A percentile compares a stretch with the other conserved stretches of the same genome.
phyloP scores from a whole-genome alignment of 92 coral and sea anemone species.

The Phymanthus crucifer region DNA sequence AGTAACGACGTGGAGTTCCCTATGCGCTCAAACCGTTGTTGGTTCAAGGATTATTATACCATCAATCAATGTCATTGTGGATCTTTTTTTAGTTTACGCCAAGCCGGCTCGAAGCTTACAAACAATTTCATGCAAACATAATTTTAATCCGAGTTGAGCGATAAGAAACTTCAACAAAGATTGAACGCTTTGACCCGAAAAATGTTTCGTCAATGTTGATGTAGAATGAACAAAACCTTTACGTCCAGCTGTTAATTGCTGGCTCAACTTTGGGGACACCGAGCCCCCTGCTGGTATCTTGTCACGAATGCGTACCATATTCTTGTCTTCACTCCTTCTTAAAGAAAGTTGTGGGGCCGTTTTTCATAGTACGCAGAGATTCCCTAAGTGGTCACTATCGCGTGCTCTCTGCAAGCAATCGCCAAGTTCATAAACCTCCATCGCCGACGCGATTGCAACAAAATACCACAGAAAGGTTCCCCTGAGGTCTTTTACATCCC shows the following conservation, averaged over 20 bases:
- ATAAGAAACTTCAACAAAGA: slow-evolving; percentile 6
- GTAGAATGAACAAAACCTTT: background rate
- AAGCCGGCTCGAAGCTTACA: slow-evolving; percentile 12
- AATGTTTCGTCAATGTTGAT: background rate
- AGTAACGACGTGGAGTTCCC: background rate
- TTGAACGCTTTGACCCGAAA: slow-evolving; percentile 4
- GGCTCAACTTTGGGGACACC: background rate
- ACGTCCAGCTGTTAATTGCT: slow-evolving; percentile 5
- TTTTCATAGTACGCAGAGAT: background rate
- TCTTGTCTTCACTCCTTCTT: background rate
- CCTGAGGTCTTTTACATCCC: background rate
- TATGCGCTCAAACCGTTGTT: background rate
- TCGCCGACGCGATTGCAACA: background rate
- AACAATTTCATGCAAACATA: slow-evolving; percentile 17
- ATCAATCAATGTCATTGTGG: slow-evolving; percentile 58
- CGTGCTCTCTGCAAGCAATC: background rate
- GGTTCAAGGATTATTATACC: slow-evolving; percentile 44
- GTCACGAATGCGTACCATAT: background rate
- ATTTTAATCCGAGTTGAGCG: slow-evolving; percentile 36
- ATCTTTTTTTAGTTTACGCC: background rate
- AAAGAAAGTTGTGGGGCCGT: background rate
- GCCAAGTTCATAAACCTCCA: background rate
- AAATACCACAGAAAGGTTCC: background rate
- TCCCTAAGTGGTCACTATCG: background rate
- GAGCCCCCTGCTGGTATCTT: background rate